Evolutionary conservation across 2,113 vertebrate genomes (phyloP).

Genomic region (Chiloscyllium plagiosum): DNA sequence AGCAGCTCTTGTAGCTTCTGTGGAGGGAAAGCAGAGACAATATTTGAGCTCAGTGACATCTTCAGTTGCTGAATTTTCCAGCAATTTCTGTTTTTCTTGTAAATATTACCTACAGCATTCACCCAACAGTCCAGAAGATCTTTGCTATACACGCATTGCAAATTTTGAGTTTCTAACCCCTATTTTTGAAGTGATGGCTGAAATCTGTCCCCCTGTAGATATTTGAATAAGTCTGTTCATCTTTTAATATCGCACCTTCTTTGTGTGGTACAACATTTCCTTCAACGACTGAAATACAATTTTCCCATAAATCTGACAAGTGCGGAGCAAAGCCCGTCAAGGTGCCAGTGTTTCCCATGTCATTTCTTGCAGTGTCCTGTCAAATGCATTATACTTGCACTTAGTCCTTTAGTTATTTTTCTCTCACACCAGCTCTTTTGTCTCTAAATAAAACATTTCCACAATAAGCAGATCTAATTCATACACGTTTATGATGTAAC

Average conservation of each 20-base stretch:
- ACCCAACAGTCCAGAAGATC: not conserved
- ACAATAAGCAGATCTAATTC: constrained; percentile 35
- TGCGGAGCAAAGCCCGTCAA: not conserved
- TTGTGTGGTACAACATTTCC: not conserved
- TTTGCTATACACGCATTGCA: not conserved
- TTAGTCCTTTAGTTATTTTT: constrained; percentile 29
- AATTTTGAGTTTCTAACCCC: not conserved
- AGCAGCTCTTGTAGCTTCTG: too few relatives aligned
- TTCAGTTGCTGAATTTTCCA: too few relatives aligned
- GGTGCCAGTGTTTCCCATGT: not conserved
- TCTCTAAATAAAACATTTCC: constrained; percentile 31
- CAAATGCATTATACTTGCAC: constrained; percentile 29
- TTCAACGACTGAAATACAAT: not conserved
- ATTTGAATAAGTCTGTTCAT: not conserved
- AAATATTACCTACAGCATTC: not conserved
- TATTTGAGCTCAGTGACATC: too few relatives aligned
- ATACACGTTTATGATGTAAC: constrained; percentile 27
- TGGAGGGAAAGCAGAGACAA: too few relatives aligned
- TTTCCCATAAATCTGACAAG: constrained; percentile 25
- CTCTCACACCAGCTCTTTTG: constrained; percentile 21
- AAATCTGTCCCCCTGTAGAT: not conserved
- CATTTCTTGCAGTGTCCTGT: constrained; percentile 28
- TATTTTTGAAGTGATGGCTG: not conserved
- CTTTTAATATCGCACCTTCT: not conserved
- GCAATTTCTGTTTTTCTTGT: too few relatives aligned